A percentile compares a stretch with the other conserved stretches of the same genome.
phyloP scores from a whole-genome alignment of 2,797 vertebrate species.

The Rhadinocentrus ornatus region DNA sequence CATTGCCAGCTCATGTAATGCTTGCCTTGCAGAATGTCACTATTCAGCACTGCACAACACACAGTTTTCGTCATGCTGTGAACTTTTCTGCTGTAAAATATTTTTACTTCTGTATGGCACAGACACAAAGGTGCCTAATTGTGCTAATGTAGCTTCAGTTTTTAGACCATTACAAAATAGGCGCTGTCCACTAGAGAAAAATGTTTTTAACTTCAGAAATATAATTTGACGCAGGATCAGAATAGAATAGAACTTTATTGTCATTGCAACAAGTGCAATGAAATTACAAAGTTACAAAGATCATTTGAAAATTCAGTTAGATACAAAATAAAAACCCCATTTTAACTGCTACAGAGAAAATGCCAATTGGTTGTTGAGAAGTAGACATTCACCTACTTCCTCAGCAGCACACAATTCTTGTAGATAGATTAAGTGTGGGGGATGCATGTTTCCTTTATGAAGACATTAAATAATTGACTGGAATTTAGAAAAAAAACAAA shows the following conservation, averaged over 20 bases:
- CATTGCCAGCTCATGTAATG: slow-evolving; percentile 59
- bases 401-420: neutral
- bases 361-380: neutral
- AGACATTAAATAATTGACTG: slow-evolving; percentile 44
- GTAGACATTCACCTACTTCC: neutral
- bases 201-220: neutral
- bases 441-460: slow-evolving; percentile 9
- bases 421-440: neutral
- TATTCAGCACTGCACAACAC: slow-evolving; percentile 36
- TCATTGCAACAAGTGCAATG: too few species aligned
- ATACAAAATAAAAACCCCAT: neutral
- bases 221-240: slow-evolving; percentile 5
- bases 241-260: too few species aligned
- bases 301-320: slow-evolving; percentile 19
- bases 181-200: slow-evolving; percentile 1
- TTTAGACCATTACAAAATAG: neutral
- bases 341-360: slow-evolving; percentile 8
- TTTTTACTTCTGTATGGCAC: slow-evolving; percentile 2
- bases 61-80: slow-evolving; percentile 21
- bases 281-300: too few species aligned
- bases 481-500: slow-evolving; percentile 33
- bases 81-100: slow-evolving; percentile 14
- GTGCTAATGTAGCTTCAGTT: slow-evolving; percentile 1
- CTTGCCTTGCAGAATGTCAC: slow-evolving; percentile 71
- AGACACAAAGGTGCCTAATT: slow-evolving; percentile 17